These are phyloP conservation scores for Himalopsyche japonica DNA, from an alignment of 2,888 invertebrate species.

Conservation along the genomic window DNA sequence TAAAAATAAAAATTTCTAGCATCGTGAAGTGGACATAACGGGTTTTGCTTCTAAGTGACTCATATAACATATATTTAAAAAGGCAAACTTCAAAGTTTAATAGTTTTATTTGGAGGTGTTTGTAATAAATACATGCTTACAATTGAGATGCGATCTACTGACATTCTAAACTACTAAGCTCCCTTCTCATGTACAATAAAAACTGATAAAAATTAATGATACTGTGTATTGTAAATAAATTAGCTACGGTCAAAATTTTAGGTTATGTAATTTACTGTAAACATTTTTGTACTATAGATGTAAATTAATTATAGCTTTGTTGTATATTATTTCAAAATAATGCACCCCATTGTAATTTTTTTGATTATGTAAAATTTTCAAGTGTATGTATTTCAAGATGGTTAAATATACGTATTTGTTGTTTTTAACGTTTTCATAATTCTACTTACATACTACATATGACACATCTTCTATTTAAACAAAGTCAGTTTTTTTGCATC, in stretches of 20 bases:
- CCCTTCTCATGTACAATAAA: neutral
- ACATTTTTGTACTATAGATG: neutral
- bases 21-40: too few relatives aligned
- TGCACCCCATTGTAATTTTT: neutral
- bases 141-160: too few relatives aligned
- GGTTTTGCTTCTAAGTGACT: too few relatives aligned
- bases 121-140: neutral
- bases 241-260: neutral
- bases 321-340: neutral
- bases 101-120: neutral
- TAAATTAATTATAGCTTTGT: neutral
- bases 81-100: neutral
- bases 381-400: neutral
- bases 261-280: neutral
- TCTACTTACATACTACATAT: too few relatives aligned
- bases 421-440: neutral
- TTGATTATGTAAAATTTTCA: neutral
- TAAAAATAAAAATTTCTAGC: too few relatives aligned
- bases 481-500: too few relatives aligned
- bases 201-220: neutral
- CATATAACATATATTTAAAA: too few relatives aligned
- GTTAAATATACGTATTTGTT: constrained; percentile 1
- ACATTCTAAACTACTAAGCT: neutral
- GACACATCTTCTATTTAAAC: too few relatives aligned
- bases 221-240: neutral